A percentile compares a stretch with the other conserved stretches of the same genome.
phyloP scores from a whole-genome alignment of 30 jellyfish, hydroid and myxozoan species.

The Aurelia coerulea region DNA sequence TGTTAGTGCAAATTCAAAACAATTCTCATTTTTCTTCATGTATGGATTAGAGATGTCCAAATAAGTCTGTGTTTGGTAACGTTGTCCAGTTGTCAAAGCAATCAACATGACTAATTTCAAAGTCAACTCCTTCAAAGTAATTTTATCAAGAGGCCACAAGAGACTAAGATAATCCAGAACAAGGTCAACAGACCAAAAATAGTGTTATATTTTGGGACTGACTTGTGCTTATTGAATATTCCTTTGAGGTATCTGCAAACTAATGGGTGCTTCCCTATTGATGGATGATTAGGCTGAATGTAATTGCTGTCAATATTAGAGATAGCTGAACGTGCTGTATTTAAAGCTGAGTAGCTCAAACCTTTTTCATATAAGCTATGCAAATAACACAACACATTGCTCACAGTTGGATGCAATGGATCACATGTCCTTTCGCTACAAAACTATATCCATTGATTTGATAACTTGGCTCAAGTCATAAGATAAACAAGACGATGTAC shows the following conservation, averaged over 20 bases:
- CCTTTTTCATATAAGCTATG: slow-evolving; percentile 18
- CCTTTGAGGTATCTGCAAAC: slow-evolving; percentile 39
- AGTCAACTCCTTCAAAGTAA: slow-evolving; percentile 42
- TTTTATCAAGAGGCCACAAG: slow-evolving; percentile 32
- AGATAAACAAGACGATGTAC: no score
- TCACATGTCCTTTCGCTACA: slow-evolving; percentile 27
- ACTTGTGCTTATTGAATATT: slow-evolving; percentile 39
- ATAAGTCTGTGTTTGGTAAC: slow-evolving; percentile 54
- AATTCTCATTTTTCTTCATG: slow-evolving; percentile 36
- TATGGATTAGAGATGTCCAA: slow-evolving; percentile 18
- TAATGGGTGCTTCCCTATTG: slow-evolving; percentile 25
- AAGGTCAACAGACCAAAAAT: slow-evolving; percentile 52
- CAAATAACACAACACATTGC: not conserved
- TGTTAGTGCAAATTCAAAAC: slow-evolving; percentile 38
- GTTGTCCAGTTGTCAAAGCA: slow-evolving; percentile 48
- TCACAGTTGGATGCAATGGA: slow-evolving; percentile 42
- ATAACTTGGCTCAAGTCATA: no score
- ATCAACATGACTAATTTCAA: slow-evolving; percentile 37
- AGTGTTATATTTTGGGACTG: slow-evolving; percentile 43
- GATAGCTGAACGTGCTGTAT: slow-evolving; percentile 24
- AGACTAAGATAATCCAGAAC: slow-evolving; percentile 36
- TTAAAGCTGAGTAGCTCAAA: slow-evolving; percentile 38
- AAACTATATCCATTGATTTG: slow-evolving; percentile 12
- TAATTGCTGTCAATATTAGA: slow-evolving; percentile 35
- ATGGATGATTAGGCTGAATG: slow-evolving; percentile 13